These are phyloP conservation scores for Oxystoma pomonae DNA, from an alignment of 2,888 invertebrate genomes.

Conservation along the genomic window DNA sequence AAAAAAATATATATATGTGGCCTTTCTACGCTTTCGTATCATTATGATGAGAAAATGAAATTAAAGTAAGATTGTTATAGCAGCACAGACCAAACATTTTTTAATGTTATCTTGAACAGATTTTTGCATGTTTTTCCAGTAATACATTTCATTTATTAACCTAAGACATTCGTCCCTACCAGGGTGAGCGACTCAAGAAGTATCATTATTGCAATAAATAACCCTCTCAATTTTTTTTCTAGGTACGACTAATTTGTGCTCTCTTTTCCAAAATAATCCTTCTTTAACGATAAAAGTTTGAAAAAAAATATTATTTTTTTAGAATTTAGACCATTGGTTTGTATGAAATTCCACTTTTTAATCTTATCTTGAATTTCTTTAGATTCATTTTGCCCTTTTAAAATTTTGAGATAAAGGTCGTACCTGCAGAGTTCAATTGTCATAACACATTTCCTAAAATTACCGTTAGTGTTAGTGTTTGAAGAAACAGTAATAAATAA, in stretches of 20 bases:
- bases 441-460: too few relatives aligned
- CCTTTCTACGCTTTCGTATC: too few relatives aligned
- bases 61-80: background rate
- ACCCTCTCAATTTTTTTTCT: background rate
- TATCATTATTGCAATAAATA: background rate
- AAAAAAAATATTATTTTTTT: background rate
- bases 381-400: background rate
- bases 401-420: background rate
- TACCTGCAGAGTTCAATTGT: too few relatives aligned
- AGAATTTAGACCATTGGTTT: background rate
- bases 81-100: background rate
- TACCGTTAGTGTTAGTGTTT: too few relatives aligned
- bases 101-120: background rate
- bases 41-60: too few relatives aligned
- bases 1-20: too few relatives aligned
- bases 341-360: background rate
- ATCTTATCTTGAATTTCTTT: background rate
- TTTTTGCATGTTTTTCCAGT: background rate
- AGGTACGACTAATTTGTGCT: background rate
- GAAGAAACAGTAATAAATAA: background rate
- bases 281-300: background rate
- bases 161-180: conserved; percentile 5
- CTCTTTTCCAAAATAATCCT: background rate
- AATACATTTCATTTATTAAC: conserved; percentile 2
- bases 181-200: background rate